These are phyloP conservation scores for Eupithecia vulgata DNA, from an alignment of 2,888 invertebrate species.

Conservation along the genomic window DNA sequence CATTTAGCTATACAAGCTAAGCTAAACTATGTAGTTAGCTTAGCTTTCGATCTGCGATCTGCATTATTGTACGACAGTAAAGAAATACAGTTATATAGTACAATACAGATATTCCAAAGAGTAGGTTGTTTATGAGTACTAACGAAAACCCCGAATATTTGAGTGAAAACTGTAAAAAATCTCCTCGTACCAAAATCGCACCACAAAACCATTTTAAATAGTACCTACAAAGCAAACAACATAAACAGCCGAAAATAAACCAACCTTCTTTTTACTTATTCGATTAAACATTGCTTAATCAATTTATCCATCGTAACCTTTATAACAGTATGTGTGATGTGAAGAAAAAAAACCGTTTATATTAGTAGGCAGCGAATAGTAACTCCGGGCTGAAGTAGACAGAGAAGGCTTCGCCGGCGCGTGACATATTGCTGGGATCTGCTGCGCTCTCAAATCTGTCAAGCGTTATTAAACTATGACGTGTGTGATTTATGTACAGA, in stretches of 20 bases:
- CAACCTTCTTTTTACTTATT: too few relatives aligned
- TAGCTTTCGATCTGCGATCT: too few relatives aligned
- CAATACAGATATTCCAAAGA: too few relatives aligned
- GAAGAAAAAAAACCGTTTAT: neutral
- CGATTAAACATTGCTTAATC: neutral
- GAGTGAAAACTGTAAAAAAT: neutral
- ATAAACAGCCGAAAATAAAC: too few relatives aligned
- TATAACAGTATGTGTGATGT: neutral
- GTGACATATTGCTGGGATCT: constrained; percentile 73
- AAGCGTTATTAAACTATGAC: constrained; percentile 72
- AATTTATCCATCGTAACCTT: neutral
- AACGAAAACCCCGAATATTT: neutral
- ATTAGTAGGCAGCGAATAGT: constrained; percentile 19
- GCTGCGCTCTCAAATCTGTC: constrained; percentile 75
- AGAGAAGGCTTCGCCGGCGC: constrained; percentile 55
- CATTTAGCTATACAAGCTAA: too few relatives aligned
- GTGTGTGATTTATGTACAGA: constrained; percentile 63
- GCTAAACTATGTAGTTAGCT: too few relatives aligned
- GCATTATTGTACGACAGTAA: neutral
- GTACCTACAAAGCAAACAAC: too few relatives aligned
- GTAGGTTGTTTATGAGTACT: too few relatives aligned
- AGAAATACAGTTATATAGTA: too few relatives aligned
- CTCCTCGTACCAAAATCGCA: neutral
- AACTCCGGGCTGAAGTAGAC: constrained; percentile 43
- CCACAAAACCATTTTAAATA: too few relatives aligned